Percentiles rank a stretch among this genome's conserved stretches.
Conservation (phyloP, 2,888 invertebrate species). For the Meloe dianella region DNA sequence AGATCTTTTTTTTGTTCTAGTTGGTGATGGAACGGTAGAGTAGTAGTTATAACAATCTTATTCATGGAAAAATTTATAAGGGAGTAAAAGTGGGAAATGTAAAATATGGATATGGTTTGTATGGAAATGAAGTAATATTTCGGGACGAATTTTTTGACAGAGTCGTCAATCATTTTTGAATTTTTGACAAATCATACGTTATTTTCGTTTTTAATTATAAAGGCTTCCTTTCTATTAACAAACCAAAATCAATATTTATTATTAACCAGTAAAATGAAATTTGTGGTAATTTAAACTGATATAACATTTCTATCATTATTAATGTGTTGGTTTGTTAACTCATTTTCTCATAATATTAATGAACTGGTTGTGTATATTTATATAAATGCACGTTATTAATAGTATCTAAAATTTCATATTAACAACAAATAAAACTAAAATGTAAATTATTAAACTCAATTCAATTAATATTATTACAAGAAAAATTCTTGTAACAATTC, state of each 20-base stretch:
- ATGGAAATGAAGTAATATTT: background rate
- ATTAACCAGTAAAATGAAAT: background rate
- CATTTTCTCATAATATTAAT: background rate
- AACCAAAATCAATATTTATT: background rate
- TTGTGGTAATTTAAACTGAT: background rate
- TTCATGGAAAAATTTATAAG: background rate
- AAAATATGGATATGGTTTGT: background rate
- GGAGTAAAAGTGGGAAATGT: background rate
- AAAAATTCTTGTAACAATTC: too few species aligned
- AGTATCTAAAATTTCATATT: background rate
- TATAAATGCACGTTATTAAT: background rate
- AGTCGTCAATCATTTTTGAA: slow-evolving; percentile 9
- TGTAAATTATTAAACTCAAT: background rate
- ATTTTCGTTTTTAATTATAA: background rate
- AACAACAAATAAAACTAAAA: background rate
- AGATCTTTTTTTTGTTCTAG: background rate
- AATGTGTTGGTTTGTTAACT: background rate
- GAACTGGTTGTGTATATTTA: background rate
- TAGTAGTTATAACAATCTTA: background rate
- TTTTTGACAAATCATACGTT: background rate
- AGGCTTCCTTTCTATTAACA: background rate
- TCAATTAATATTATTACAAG: background rate
- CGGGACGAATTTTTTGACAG: background rate
- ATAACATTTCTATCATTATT: background rate
- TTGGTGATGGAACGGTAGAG: background rate